Conservation (phyloP, 2,797 vertebrate species). For the Cuniculus paca region DNA sequence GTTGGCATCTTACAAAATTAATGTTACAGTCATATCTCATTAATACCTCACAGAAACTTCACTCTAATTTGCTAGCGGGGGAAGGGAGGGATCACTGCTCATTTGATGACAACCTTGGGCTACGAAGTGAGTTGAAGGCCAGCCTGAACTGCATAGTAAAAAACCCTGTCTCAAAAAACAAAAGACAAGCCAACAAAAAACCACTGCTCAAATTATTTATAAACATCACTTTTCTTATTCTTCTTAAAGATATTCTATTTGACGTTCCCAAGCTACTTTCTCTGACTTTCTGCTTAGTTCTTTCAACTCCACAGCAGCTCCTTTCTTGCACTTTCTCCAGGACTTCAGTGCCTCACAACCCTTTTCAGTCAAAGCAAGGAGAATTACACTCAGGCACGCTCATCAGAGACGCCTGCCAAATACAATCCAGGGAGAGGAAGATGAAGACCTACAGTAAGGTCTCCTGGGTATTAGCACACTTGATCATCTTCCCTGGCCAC, state of each 20-base stretch:
- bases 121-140: not conserved
- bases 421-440: not conserved
- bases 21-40: not conserved
- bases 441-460: not conserved
- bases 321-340: not conserved
- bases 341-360: not conserved
- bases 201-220: not conserved
- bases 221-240: not conserved
- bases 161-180: not conserved
- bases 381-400: not conserved
- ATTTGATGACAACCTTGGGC: not conserved
- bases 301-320: not conserved
- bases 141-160: not conserved
- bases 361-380: not conserved
- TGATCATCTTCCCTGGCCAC: not conserved
- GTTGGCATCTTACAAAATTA: not conserved
- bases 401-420: too few relatives aligned
- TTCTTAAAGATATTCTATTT: not conserved
- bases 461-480: accelerated
- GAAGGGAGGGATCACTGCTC: too few relatives aligned
- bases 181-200: not conserved
- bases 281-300: not conserved
- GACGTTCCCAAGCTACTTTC: not conserved
- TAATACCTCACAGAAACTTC: not conserved
- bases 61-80: not conserved